A percentile compares a stretch with the other conserved stretches of the same genome.
Evolutionary conservation across 2,888 invertebrate species (phyloP).

Genomic region (Panzeria rudis): DNA sequence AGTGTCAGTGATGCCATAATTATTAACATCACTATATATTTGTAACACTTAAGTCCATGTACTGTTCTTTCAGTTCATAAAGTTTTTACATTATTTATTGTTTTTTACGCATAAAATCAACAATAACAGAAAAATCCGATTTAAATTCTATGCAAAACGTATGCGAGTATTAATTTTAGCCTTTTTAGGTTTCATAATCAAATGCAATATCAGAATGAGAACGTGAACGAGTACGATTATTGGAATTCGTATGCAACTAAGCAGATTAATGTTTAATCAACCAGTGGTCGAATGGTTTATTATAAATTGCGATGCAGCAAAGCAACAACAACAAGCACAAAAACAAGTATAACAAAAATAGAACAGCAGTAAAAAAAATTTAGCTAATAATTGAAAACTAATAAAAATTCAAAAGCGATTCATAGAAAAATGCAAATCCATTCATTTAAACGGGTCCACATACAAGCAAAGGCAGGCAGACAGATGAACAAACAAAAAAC

Average conservation of each 20-base stretch:
- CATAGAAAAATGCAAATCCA: constrained; percentile 54
- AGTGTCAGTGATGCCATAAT: not conserved
- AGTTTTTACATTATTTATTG: constrained; percentile 1
- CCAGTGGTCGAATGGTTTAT: constrained; percentile 64
- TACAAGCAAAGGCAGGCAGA: constrained; percentile 14
- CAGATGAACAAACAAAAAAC: constrained; percentile 2
- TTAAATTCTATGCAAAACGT: constrained; percentile 5
- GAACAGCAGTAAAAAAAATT: constrained; percentile 29
- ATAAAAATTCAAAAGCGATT: constrained; percentile 68
- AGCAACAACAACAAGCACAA: constrained; percentile 1
- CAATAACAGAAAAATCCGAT: not conserved
- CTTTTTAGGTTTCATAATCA: constrained; percentile 30
- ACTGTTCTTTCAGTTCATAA: constrained; percentile 1
- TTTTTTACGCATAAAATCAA: not conserved
- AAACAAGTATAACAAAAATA: not conserved
- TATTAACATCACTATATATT: not conserved
- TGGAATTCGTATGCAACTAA: constrained; percentile 50
- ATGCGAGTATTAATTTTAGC: constrained; percentile 16
- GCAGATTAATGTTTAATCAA: constrained; percentile 68
- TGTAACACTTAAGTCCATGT: not conserved
- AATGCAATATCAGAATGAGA: constrained; percentile 11
- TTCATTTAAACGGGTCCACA: constrained; percentile 40
- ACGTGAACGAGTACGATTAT: constrained; percentile 12
- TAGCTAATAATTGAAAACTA: constrained; percentile 69
- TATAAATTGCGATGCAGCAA: constrained; percentile 42